A percentile compares a stretch with the other conserved stretches of the same genome.
These are phyloP conservation scores for Onychomys leucogaster DNA, from an alignment of 2,797 vertebrate species.

Conservation along the genomic window DNA sequence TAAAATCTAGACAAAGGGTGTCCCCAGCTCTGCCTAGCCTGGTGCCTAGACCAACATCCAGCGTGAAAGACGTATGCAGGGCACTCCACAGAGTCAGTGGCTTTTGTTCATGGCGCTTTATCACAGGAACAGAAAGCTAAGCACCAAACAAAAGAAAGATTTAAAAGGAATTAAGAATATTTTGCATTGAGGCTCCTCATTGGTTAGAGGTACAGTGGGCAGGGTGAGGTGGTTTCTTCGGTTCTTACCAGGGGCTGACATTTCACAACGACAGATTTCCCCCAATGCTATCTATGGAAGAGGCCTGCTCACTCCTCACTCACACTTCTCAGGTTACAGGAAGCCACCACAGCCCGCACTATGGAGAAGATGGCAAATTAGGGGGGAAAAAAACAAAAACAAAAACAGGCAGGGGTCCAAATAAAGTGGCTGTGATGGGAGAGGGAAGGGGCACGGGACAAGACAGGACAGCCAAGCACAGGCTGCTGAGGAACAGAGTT, in stretches of 20 bases:
- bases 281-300: accelerated
- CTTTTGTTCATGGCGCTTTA: neutral
- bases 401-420: neutral
- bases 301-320: accelerated
- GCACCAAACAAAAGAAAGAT: neutral
- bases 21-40: no score
- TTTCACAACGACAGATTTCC: neutral
- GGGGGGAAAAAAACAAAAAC: no score
- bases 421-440: neutral
- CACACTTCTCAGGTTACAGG: accelerated
- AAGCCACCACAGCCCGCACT: neutral
- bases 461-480: no score
- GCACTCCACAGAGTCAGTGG: no score
- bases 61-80: no score
- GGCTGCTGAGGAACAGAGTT: neutral
- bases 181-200: neutral
- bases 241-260: neutral
- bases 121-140: neutral
- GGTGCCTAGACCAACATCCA: no score
- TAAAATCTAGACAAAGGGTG: no score
- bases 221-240: neutral
- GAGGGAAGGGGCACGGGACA: neutral
- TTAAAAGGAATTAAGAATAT: neutral
- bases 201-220: neutral
- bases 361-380: neutral